Conservation (phyloP, 2,113 vertebrate genomes). For the Scopus umbretta region DNA sequence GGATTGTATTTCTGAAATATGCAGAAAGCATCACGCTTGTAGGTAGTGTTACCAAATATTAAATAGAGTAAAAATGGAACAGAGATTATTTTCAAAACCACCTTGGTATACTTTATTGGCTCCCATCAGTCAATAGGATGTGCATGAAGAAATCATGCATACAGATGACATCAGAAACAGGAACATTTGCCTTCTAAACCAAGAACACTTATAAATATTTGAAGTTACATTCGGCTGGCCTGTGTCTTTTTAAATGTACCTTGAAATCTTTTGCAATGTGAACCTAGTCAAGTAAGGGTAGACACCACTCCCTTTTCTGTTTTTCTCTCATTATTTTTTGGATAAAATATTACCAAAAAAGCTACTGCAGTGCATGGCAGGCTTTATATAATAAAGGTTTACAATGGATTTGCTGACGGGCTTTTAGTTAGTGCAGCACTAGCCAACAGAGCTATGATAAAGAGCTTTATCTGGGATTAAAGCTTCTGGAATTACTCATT, state of each 20-base stretch:
- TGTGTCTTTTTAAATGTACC: not conserved
- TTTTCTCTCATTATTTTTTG: not conserved
- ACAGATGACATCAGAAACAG: not conserved
- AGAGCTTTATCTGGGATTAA: constrained; percentile 62
- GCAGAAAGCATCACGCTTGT: not conserved
- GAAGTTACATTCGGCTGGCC: not conserved
- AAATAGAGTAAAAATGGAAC: not conserved
- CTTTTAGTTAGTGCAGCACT: not conserved
- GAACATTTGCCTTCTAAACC: not conserved
- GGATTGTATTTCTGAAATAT: not conserved
- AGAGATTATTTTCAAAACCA: not conserved
- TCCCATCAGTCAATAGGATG: not conserved
- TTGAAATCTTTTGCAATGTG: not conserved
- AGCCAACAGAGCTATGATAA: constrained; percentile 50
- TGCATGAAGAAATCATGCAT: not conserved
- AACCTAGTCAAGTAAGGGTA: not conserved
- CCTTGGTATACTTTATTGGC: not conserved
- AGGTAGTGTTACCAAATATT: not conserved
- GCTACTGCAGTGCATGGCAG: not conserved
- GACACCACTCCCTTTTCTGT: not conserved
- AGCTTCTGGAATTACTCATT: constrained; percentile 71
- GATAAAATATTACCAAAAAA: not conserved
- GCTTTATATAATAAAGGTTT: not conserved
- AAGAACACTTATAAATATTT: not conserved
- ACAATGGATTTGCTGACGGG: constrained; percentile 36